phyloP scores from a whole-genome alignment of 2,888 invertebrate genomes.

The Siphlonurus alternatus region DNA sequence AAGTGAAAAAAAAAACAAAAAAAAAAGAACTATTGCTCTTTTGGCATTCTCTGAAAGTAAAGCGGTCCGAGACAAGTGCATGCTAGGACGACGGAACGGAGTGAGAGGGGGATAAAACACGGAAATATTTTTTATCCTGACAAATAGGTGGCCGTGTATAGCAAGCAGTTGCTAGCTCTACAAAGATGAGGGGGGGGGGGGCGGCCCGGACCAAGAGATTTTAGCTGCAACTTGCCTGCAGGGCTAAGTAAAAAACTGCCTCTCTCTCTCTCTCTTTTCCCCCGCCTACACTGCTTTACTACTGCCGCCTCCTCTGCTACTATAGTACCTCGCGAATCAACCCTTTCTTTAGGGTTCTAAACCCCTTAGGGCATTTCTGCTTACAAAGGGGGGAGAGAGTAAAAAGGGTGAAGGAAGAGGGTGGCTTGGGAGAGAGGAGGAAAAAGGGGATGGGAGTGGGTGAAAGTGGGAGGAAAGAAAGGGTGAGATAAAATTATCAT shows the following conservation, averaged over 20 bases:
- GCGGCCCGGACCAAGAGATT: background rate
- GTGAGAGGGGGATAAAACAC: background rate
- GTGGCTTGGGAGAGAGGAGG: background rate
- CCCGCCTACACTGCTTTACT: background rate
- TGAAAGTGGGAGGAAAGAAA: background rate
- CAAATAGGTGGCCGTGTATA: background rate
- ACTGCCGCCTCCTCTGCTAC: background rate
- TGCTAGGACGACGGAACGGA: no score
- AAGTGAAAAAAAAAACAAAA: no score
- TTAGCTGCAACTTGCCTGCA: background rate
- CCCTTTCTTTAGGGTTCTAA: background rate
- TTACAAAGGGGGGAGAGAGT: background rate
- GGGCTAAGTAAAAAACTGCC: background rate
- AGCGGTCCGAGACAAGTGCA: no score
- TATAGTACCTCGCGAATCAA: background rate
- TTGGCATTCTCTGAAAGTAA: no score
- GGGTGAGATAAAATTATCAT: conserved; percentile 4
- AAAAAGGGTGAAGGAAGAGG: background rate
- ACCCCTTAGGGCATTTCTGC: background rate
- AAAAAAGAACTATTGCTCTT: no score
- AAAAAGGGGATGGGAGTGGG: background rate
- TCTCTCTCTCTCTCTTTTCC: background rate
- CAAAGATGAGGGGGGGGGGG: background rate
- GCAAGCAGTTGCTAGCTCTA: background rate
- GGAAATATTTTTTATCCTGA: background rate